These are phyloP conservation scores for Cecropterus lyciades DNA, from an alignment of 1,140 invertebrate genomes.

Conservation along the genomic window DNA sequence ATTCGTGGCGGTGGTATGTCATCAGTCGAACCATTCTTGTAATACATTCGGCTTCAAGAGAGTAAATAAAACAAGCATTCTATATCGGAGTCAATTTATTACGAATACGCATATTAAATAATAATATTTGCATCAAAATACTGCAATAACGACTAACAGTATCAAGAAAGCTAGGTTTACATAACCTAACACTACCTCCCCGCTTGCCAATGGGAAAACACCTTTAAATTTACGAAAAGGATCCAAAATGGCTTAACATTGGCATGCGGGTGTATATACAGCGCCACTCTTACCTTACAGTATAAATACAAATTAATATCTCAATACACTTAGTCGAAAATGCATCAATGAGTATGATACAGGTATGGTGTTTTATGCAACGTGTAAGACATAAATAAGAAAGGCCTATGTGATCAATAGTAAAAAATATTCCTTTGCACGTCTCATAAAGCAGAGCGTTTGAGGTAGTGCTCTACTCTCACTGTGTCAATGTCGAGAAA, in stretches of 20 bases:
- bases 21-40: no score
- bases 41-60: no score
- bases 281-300: constrained; percentile 39
- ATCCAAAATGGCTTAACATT: constrained; percentile 22
- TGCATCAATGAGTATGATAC: constrained; percentile 77
- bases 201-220: constrained; percentile 39
- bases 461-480: no score
- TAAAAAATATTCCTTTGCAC: no score
- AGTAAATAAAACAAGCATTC: constrained; percentile 59
- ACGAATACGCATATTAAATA: constrained; percentile 80
- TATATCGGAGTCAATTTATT: constrained; percentile 83
- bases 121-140: constrained; percentile 83
- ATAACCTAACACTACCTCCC: constrained; percentile 41
- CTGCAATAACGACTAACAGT: constrained; percentile 81
- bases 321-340: constrained; percentile 69
- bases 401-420: no score
- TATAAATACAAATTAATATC: constrained; percentile 54
- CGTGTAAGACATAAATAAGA: constrained; percentile 39
- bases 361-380: constrained; percentile 53
- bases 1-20: no score
- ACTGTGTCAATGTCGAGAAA: no score
- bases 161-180: constrained; percentile 71
- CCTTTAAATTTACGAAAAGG: constrained; percentile 10
- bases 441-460: no score
- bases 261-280: constrained; percentile 24